Evolutionary conservation across 1,140 invertebrate genomes (phyloP).

Genomic region (Drosophila nannoptera): DNA sequence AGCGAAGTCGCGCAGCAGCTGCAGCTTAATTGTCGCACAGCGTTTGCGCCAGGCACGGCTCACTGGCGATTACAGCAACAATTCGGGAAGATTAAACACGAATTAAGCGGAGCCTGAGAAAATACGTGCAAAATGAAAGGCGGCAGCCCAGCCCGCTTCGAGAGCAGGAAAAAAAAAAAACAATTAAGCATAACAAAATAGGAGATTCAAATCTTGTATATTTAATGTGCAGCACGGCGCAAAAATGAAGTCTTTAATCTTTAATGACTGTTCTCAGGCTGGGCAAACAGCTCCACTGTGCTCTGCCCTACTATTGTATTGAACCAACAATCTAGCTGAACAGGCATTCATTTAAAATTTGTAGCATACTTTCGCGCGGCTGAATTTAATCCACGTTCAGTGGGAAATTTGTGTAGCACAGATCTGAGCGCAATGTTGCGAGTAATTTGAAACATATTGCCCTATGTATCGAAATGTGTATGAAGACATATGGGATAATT

Average conservation of each 20-base stretch:
- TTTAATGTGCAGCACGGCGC: conserved; percentile 54
- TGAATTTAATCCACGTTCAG: background rate
- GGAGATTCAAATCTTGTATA: conserved; percentile 53
- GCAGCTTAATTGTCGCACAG: conserved; percentile 46
- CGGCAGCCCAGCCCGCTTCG: conserved; percentile 6
- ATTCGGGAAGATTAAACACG: conserved; percentile 67
- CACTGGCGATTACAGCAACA: conserved; percentile 42
- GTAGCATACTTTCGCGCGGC: conserved; percentile 28
- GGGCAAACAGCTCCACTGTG: background rate
- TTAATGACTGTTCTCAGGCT: conserved; percentile 18
- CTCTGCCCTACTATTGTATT: background rate
- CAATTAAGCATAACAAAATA: background rate
- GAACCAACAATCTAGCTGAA: too few relatives aligned
- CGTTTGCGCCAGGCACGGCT: conserved; percentile 43
- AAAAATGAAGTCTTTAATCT: conserved; percentile 64
- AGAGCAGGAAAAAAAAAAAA: conserved; percentile 36
- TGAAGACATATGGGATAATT: too few relatives aligned
- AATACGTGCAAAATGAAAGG: conserved; percentile 30
- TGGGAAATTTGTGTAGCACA: background rate
- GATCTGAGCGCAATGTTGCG: background rate
- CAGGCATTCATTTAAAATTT: background rate
- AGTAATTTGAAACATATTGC: too few relatives aligned
- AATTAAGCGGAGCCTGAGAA: conserved; percentile 60
- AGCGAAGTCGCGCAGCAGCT: conserved; percentile 1
- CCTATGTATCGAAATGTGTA: background rate